Evolutionary conservation across 1,140 invertebrate species (phyloP).

Genomic region (Philotrypesis tridentata): DNA sequence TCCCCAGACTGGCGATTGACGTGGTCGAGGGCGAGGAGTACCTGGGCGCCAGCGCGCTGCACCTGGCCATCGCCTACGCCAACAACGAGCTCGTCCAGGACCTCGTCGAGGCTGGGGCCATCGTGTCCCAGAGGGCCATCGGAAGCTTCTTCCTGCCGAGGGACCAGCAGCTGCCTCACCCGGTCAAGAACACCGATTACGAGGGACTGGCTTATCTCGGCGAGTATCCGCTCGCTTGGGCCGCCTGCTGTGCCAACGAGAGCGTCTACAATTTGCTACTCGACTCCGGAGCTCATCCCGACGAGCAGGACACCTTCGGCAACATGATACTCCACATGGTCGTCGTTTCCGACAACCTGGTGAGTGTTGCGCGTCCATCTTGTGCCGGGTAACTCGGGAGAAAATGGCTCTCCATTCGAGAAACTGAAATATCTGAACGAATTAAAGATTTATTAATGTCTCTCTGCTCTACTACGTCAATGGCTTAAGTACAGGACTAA

Average conservation of each 20-base stretch:
- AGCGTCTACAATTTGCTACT: slow-evolving; percentile 97
- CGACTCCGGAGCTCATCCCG: slow-evolving; percentile 93
- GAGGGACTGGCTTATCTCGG: slow-evolving; percentile 96
- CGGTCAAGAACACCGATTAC: slow-evolving; percentile 90
- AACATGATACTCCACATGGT: slow-evolving; percentile 99
- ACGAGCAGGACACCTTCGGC: slow-evolving; percentile 91
- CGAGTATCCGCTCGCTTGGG: slow-evolving; percentile 97
- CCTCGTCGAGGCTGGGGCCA: slow-evolving; percentile 91
- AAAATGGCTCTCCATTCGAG: no score
- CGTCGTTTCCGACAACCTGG: slow-evolving; percentile 96
- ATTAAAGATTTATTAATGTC: no score
- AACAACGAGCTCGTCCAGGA: slow-evolving; percentile 97
- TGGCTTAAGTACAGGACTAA: no score
- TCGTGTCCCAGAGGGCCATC: slow-evolving; percentile 93
- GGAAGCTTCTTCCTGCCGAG: slow-evolving; percentile 94
- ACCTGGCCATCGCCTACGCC: slow-evolving; percentile 96
- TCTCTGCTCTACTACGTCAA: no score
- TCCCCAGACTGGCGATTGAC: slow-evolving; percentile 92
- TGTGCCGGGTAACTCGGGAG: no score
- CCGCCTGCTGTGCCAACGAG: slow-evolving; percentile 96
- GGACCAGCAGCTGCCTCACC: slow-evolving; percentile 88
- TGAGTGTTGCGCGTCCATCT: no score
- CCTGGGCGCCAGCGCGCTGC: slow-evolving; percentile 94
- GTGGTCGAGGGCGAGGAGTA: slow-evolving; percentile 98
- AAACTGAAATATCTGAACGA: no score